Conservation (phyloP, 2,797 vertebrate species). For the Cheracebus regulus region DNA sequence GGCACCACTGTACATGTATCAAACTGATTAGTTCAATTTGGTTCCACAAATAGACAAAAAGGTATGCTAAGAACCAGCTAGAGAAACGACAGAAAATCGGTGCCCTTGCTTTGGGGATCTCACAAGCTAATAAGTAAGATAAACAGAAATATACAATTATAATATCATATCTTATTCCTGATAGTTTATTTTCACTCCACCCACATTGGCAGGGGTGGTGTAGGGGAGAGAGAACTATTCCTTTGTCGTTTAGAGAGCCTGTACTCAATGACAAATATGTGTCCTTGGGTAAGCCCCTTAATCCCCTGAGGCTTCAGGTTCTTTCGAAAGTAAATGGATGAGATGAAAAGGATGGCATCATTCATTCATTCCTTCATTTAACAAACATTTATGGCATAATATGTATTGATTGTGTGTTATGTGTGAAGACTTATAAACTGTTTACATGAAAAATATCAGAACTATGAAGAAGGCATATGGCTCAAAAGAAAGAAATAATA, state of each 20-base stretch:
- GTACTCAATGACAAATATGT: not conserved
- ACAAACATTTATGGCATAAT: not conserved
- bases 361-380: not conserved
- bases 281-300: not conserved
- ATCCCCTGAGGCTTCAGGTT: not conserved
- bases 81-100: not conserved
- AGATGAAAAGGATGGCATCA: not conserved
- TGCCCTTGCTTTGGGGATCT: not conserved
- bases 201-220: not conserved
- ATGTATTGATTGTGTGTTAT: not conserved
- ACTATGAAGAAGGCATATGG: not conserved
- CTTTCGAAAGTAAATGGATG: not conserved
- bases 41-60: slow-evolving; percentile 36
- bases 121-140: not conserved
- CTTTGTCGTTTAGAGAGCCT: not conserved
- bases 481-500: not conserved
- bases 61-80: not conserved
- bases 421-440: not conserved
- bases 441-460: not conserved
- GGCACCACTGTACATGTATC: slow-evolving; percentile 36
- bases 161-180: not conserved
- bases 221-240: not conserved
- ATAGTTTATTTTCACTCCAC: not conserved
- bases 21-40: slow-evolving; percentile 38
- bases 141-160: not conserved